These are phyloP conservation scores for Belgica antarctica DNA, from an alignment of 2,888 invertebrate genomes.

Conservation along the genomic window DNA sequence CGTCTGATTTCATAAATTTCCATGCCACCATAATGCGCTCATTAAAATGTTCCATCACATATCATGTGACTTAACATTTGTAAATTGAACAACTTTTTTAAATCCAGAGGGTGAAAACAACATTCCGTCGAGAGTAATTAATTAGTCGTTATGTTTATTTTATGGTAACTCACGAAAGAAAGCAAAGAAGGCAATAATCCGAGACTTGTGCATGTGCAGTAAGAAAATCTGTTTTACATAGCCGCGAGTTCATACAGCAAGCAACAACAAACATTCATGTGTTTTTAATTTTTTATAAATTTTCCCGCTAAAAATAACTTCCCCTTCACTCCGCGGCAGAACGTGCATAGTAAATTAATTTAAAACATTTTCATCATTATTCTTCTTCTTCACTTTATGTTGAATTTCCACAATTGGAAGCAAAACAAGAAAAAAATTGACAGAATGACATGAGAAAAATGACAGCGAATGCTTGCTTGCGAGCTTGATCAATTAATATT, in stretches of 20 bases:
- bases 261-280: neutral
- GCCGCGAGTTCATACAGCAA: neutral
- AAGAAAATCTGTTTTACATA: neutral
- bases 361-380: neutral
- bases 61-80: neutral
- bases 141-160: slow-evolving; percentile 40
- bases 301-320: slow-evolving; percentile 1
- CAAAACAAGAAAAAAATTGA: slow-evolving; percentile 17
- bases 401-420: neutral
- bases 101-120: slow-evolving; percentile 17
- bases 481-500: slow-evolving; percentile 30
- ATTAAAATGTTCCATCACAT: slow-evolving; percentile 30
- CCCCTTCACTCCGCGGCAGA: neutral
- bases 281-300: slow-evolving; percentile 2
- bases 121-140: slow-evolving; percentile 25
- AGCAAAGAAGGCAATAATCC: neutral
- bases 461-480: slow-evolving; percentile 27
- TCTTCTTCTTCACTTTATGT: no score
- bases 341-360: slow-evolving; percentile 19
- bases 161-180: slow-evolving; percentile 1
- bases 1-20: slow-evolving; percentile 7
- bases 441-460: slow-evolving; percentile 35
- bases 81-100: slow-evolving; percentile 27
- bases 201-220: slow-evolving; percentile 25
- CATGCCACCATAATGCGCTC: slow-evolving; percentile 11